phyloP scores from a whole-genome alignment of 2,113 vertebrate species.

The Grammomys dolichurus region DNA sequence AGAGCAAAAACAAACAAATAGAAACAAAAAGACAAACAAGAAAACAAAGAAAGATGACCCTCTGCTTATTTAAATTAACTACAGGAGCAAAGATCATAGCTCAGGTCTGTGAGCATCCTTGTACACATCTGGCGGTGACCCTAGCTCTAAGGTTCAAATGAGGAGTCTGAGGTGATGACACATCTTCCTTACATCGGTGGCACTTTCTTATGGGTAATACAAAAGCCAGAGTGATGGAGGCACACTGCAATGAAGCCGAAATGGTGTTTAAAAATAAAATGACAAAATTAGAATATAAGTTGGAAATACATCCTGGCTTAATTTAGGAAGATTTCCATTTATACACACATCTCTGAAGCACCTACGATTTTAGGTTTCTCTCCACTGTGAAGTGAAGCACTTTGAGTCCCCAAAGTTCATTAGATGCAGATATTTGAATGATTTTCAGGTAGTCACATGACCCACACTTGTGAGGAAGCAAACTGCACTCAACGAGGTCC shows the following conservation, averaged over 20 bases:
- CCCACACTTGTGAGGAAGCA: accelerated
- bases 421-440: not conserved
- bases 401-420: accelerated
- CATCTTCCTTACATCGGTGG: not conserved
- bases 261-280: not conserved
- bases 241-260: too few species aligned
- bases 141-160: not conserved
- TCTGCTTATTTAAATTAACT: not conserved
- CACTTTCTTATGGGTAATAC: too few species aligned
- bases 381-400: not conserved
- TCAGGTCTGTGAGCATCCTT: accelerated
- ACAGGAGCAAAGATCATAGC: not conserved
- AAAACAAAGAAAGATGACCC: not conserved
- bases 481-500: not conserved
- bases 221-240: not conserved
- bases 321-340: not conserved
- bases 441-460: accelerated
- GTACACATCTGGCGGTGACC: not conserved
- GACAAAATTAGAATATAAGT: not conserved
- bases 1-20: not conserved
- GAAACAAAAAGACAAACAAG: not conserved
- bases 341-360: not conserved
- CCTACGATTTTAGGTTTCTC: not conserved
- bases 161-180: not conserved
- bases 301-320: not conserved